phyloP scores from a whole-genome alignment of 2,888 invertebrate species.

The Acleris emargana region DNA sequence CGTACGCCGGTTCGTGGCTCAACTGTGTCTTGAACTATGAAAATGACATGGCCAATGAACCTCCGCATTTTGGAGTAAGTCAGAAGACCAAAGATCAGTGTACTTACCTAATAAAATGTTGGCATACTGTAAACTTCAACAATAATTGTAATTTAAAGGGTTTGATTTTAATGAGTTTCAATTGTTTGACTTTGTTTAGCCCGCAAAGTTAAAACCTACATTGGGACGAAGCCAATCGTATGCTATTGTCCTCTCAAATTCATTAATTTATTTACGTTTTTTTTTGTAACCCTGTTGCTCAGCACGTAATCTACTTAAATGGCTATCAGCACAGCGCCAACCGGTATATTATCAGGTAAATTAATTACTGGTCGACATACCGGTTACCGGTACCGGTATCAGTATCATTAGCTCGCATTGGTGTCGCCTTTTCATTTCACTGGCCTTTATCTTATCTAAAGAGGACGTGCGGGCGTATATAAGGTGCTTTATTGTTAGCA shows the following conservation, averaged over 20 bases:
- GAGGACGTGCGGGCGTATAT: slow-evolving; percentile 81
- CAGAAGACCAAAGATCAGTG: no score
- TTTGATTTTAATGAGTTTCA: no score
- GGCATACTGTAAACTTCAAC: no score
- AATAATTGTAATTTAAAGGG: no score
- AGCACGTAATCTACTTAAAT: background rate
- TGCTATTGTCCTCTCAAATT: no score
- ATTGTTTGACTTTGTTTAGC: no score
- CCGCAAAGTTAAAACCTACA: no score
- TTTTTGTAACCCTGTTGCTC: no score
- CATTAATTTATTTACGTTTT: no score
- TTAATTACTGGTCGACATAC: slow-evolving; percentile 68
- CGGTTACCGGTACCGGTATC: slow-evolving; percentile 54
- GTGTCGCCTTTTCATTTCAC: slow-evolving; percentile 74
- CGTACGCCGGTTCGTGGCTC: slow-evolving; percentile 3
- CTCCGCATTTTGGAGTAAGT: no score
- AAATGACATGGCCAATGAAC: slow-evolving; percentile 5
- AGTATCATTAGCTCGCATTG: slow-evolving; percentile 74
- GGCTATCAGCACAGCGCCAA: slow-evolving; percentile 25
- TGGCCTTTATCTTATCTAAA: slow-evolving; percentile 82
- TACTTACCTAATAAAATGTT: no score
- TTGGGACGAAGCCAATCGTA: no score
- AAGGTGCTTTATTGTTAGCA: slow-evolving; percentile 68
- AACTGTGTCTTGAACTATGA: slow-evolving; percentile 12
- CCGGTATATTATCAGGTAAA: slow-evolving; percentile 69